Conservation (phyloP, 2,113 vertebrate species). For the Anguilla rostrata region DNA sequence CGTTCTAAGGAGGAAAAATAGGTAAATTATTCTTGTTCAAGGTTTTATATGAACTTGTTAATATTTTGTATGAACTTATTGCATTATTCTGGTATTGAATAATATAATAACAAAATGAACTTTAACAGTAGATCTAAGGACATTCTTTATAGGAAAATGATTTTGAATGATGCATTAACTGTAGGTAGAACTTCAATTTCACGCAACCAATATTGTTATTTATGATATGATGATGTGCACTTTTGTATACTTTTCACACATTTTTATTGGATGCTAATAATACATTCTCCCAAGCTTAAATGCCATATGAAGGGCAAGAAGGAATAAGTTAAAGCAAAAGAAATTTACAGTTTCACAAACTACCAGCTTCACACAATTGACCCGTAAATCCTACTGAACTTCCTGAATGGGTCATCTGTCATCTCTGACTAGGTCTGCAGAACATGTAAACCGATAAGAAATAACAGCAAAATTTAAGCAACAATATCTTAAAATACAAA, state of each 20-base stretch:
- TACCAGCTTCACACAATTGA: background rate
- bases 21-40: too few species aligned
- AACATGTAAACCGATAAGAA: background rate
- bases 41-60: too few species aligned
- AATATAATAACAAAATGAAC: too few species aligned
- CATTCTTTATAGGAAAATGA: too few species aligned
- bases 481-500: background rate
- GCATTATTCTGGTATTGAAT: too few species aligned
- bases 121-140: too few species aligned
- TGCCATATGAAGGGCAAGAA: background rate
- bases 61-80: too few species aligned
- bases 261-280: background rate
- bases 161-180: too few species aligned
- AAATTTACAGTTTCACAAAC: background rate
- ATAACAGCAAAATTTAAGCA: background rate
- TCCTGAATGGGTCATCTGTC: background rate
- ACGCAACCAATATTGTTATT: background rate
- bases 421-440: background rate
- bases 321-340: background rate
- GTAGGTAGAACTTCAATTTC: background rate
- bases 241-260: background rate
- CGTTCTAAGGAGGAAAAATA: too few species aligned
- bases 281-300: background rate
- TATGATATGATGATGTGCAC: background rate
- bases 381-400: background rate